Base-by-base conservation (phyloP, 2,113 vertebrate species). In the Peromyscus leucopus region DNA sequence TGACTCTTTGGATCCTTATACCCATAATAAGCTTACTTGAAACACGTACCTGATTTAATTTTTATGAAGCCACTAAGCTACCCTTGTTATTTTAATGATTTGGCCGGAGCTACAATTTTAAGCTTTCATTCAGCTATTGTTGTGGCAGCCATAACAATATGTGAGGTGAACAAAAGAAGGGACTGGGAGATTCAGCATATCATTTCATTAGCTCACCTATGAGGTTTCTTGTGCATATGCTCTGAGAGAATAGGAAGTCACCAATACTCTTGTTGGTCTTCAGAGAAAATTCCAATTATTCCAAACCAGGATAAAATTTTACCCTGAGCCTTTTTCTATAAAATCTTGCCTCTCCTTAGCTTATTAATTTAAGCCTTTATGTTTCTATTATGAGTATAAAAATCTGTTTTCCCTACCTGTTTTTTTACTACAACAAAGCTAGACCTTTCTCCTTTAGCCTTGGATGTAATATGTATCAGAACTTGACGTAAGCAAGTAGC, bases 21-120 rank as follows among this genome's bases (percentile, higher is more conserved):
- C 98, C 84, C 93, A 78, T 97, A 98, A 97, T 63, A 92, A 88
- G 36, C 57, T 98, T 95, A 76, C 94, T 97, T 78, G 46, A 96
- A 97, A 97, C 69, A 46, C 79, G 48, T 95, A 74, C 76, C 79
- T 84, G 87, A 55, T 97, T 97, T 96, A 97, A 90, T 96, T 93
- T 97, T 98, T 97, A 97, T 96, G 88, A 91, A 95, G 79, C 33
- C 59, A 95, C 92, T 93, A 90, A 84, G 83, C 67, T 90, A 71
- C 55, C 91, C 78, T 94, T n/a, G 95, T 69, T 95, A 93, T 94
- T 86, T 95, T 89, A 96, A 90, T 82, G 91, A 94, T 79, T 98
- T 96, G 80, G 13, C 78, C 89, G 39, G 28, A 93, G 93, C 59
- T 51, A 75, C 48, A 96, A 96, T 84, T 94, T 91, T 93, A 96